phyloP scores from a whole-genome alignment of 2,797 vertebrate species.

The Microctenopoma steveboyesi region DNA sequence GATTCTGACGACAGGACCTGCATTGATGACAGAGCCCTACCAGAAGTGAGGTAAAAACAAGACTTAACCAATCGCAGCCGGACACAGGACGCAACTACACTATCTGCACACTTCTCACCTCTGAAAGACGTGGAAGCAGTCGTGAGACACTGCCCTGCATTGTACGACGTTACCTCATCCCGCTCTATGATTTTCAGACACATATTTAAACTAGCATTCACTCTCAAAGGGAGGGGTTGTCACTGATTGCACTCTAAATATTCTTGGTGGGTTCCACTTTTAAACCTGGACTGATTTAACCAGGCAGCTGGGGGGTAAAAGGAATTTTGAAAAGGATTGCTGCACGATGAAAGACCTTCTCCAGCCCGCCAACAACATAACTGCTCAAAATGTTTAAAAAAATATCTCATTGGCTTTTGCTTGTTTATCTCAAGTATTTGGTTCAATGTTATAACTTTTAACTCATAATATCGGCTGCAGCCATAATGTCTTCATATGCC shows the following conservation, averaged over 20 bases:
- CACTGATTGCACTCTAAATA: slow-evolving; percentile 36
- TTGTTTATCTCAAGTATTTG: slow-evolving; percentile 65
- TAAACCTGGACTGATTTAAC: slow-evolving; percentile 31
- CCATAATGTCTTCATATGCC: slow-evolving; percentile 20
- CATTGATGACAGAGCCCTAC: slow-evolving; percentile 67
- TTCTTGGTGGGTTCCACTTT: slow-evolving; percentile 17
- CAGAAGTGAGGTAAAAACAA: slow-evolving; percentile 76
- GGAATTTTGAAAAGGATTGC: slow-evolving; percentile 29
- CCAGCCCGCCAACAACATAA: slow-evolving; percentile 21
- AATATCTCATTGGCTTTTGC: slow-evolving; percentile 33
- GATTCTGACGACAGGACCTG: slow-evolving; percentile 63
- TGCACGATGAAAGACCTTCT: slow-evolving; percentile 27
- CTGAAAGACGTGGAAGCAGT: slow-evolving; percentile 35
- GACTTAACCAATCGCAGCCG: slow-evolving; percentile 48
- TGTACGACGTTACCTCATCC: slow-evolving; percentile 3
- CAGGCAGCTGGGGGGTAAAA: slow-evolving; percentile 19
- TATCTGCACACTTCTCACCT: slow-evolving; percentile 5
- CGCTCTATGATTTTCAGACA: slow-evolving; percentile 16
- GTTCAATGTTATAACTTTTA: slow-evolving; percentile 41
- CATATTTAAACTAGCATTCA: slow-evolving; percentile 23
- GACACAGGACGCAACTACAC: slow-evolving; percentile 21
- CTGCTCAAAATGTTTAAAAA: background rate
- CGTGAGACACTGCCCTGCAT: slow-evolving; percentile 10
- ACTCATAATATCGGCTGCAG: slow-evolving; percentile 41
- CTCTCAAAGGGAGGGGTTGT: slow-evolving; percentile 22